Evolutionary conservation across 37 sponge, comb jelly and placozoan species (phyloP).

Genomic region (Bolinopsis microptera): DNA sequence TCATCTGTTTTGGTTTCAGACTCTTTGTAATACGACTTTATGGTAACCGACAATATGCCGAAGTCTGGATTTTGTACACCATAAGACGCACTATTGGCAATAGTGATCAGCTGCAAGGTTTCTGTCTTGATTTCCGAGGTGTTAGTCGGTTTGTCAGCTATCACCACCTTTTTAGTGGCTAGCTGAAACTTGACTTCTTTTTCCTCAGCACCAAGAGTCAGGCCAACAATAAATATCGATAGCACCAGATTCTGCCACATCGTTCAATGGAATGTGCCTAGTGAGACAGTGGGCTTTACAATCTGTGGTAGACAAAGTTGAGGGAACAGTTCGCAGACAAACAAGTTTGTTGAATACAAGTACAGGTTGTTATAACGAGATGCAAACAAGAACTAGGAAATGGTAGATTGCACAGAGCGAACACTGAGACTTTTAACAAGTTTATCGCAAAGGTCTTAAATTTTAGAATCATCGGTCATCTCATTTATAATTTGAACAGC

Average conservation of each 20-base stretch:
- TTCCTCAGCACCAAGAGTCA: background rate
- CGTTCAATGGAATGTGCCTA: too few relatives aligned
- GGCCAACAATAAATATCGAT: background rate
- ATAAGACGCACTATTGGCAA: background rate
- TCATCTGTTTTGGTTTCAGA: background rate
- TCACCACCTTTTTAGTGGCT: background rate
- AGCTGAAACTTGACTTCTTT: conserved; percentile 5
- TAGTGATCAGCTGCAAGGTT: background rate
- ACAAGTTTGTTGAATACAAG: background rate
- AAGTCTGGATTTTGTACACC: background rate
- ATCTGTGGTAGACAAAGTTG: background rate
- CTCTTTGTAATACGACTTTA: background rate
- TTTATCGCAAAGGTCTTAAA: background rate
- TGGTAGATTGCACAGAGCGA: background rate
- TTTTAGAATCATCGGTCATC: too few relatives aligned
- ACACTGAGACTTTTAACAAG: conserved; percentile 22
- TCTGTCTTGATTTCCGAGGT: background rate
- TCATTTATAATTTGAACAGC: too few relatives aligned
- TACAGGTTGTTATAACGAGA: background rate
- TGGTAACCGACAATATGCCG: background rate
- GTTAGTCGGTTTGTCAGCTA: background rate
- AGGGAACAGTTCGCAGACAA: background rate
- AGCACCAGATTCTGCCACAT: too few relatives aligned
- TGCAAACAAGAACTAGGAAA: conserved; percentile 1
- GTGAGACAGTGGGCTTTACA: background rate